Base-by-base conservation (phyloP, 2,113 vertebrate genomes). In the Columba janthina region DNA sequence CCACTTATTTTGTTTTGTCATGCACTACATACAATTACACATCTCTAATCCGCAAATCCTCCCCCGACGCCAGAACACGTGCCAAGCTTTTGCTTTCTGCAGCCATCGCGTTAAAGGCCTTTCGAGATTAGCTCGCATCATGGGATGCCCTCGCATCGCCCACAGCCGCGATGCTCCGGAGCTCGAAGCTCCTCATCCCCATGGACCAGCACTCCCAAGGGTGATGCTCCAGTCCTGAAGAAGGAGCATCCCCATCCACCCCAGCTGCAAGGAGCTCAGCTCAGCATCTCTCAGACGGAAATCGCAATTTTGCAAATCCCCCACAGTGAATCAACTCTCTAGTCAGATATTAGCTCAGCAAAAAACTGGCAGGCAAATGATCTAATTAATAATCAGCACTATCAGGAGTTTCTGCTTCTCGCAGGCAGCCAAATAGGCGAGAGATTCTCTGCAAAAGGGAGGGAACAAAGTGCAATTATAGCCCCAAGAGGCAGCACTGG, bases 1-100 rank as follows among this genome's bases (percentile, higher is more conserved):
- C 92, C 95, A 95, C 94, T 97, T 93, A 94, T 72, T 97, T 97
- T 96, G 96, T 96, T 97, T 97, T 96, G 94, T 89, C 95, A 96
- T 94, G 95, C 96, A 94, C 92, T 97, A 90, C 85, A 96, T 94
- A 95, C 72, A 97, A 87, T 96, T 95, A 97, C 93, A 96, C 89
- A 88, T 69, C 93, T 90, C 93, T 97, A 97, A 97, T 95, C 97
- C 84, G 61, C 94, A 97, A 97, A 97, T 97, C 95, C 88, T 96
- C 95, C 97, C 94, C 79, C 40, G 94, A 95, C 71, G 85, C 87
- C 69, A n/a, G 64, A 80, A 34, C 89, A 96, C 72, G 83, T 87
- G 94, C 95, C 96, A 96, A 97, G 86, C 40, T 84, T 97, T 94
- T 26, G 12, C 83, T 71, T 67, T 24, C 87, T 8, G 6, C 78